Base-by-base conservation (phyloP, 2,888 invertebrate species). In the Monochamus alternatus region DNA sequence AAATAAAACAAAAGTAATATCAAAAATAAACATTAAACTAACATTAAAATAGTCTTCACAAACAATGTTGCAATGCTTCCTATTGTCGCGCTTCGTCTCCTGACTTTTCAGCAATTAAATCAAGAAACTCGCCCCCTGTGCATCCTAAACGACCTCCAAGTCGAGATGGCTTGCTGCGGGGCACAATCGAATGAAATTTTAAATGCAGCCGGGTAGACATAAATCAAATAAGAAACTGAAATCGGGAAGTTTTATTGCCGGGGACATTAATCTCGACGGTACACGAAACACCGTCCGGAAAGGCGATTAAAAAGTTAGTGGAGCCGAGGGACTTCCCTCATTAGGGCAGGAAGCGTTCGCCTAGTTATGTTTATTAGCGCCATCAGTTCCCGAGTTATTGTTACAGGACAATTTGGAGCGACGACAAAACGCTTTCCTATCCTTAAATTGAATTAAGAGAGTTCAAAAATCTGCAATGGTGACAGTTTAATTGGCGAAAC, bases 151-250 rank as follows among this genome's bases (percentile, higher is more conserved):
- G 38, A 60, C 60, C 5, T 31, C 10, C 38, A n/a, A 5, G 10
- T 2, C n/a, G n/a, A 60, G 31, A 60, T 12, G 9, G 31, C n/a
- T 7, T 31, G n/a, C 38, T 7, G 43, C 62, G 7, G 64, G 47
- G 47, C 12, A 47, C 47, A 47, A 31, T 64, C 64, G 12, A 12
- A 44, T 64, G 47, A 31, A 44, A 64, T 64, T 47, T 47, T 64
- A 64, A 66, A 66, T 66, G 52, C 66, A 64, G 64, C 30, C 12
- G 22, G 47, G 47, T 47, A 44, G 52, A 66, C 66, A 52, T 66
- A 66, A 66, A 66, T 66, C 66, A 66, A 66, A 66, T 66, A 66
- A 66, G 52, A 38, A 66, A 66, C 66, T 55, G 66, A 22, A n/a
- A 22, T 64, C 66, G 32, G 32, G 12, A 66, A 66, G 66, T 66